Conservation (phyloP, 1,140 invertebrate species). For the Tetraneura akinire region DNA sequence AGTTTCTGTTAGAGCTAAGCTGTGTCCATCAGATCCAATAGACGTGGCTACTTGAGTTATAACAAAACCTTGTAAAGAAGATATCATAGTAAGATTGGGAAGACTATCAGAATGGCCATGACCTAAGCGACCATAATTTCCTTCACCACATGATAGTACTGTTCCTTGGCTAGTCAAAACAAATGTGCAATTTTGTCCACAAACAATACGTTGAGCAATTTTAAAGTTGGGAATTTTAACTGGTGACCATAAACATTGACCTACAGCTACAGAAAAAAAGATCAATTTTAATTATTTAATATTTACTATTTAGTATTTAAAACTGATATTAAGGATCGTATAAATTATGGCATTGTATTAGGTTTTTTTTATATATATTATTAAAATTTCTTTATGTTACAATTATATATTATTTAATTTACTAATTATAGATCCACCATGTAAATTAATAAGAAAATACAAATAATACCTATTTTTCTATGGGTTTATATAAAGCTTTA, state of each 20-base stretch:
- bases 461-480: too few relatives aligned
- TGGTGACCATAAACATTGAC: conserved; percentile 43
- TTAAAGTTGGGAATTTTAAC: conserved; percentile 56
- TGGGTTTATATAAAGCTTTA: too few relatives aligned
- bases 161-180: conserved; percentile 65
- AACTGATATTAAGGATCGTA: too few relatives aligned
- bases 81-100: conserved; percentile 66
- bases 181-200: conserved; percentile 69
- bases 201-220: conserved; percentile 65
- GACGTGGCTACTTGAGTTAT: conserved; percentile 67
- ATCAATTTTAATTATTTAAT: neutral
- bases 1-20: conserved; percentile 65
- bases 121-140: conserved; percentile 65
- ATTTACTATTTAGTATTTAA: neutral
- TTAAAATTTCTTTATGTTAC: too few relatives aligned
- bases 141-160: conserved; percentile 65
- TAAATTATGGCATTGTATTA: too few relatives aligned
- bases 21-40: conserved; percentile 68
- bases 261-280: conserved; percentile 17
- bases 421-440: too few relatives aligned
- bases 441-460: too few relatives aligned
- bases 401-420: too few relatives aligned
- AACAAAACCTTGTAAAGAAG: conserved; percentile 69
- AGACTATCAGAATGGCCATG: conserved; percentile 67
- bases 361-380: too few relatives aligned